Base-by-base conservation (phyloP, 2,888 invertebrate genomes). In the Cerastis leucographa region DNA sequence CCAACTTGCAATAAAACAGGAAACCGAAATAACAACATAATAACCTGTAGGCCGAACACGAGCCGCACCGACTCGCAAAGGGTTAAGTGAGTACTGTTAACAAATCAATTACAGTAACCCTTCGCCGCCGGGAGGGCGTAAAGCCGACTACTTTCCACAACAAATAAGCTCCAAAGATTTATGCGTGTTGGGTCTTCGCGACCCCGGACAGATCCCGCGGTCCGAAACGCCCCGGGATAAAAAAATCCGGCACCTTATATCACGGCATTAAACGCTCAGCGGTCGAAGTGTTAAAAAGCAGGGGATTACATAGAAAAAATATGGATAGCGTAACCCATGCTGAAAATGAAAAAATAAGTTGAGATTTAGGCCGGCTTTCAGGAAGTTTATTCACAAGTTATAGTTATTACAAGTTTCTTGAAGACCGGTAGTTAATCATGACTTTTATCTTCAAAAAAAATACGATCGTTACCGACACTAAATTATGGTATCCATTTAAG, bases 81-180 rank as follows among this genome's bases (percentile, higher is more conserved):
- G 87, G 87, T 85, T 85, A 86, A 86, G 83, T 82, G 78, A 78
- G 88, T 78, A 85, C 87, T 83, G 87, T 87, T 88, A 81, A 87
- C 90, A 91, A 91, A 91, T 91, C 90, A 90, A 89, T 89, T 85
- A 85, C 82, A 85, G 74, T 80, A 80, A 81, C 88, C 88, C 85
- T 83, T 56, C 75, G 22, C 74, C 68, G 61, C 70, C n/a, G 46
- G 46, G 76, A 75, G 77, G 77, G 76, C 78, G 84, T 68, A 82
- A 84, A 86, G 82, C 87, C 85, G 78, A 87, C 87, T 87, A 91
- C 89, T 91, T 92, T 90, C 91, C 87, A 85, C 88, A 88, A 90
- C 93, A 92, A 92, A 93, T 93, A 92, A 92, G 90, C 90, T 88
- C 78, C 82, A 56, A 88, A 88, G 91, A 92, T 92, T 92, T 92